phyloP scores from a whole-genome alignment of 2,888 invertebrate species.

The Mimachlamys varia region DNA sequence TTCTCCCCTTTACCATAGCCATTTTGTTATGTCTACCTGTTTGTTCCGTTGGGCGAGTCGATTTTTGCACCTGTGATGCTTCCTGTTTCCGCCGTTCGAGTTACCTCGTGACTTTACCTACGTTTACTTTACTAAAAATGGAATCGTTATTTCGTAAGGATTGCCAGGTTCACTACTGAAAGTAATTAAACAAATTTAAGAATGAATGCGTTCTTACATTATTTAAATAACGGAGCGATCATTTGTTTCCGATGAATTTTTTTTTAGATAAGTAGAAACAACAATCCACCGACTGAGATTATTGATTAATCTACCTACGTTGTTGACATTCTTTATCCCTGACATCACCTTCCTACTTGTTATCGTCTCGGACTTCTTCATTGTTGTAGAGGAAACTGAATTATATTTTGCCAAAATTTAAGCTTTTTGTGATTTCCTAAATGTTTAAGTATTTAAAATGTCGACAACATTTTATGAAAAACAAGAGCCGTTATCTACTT shows the following conservation, averaged over 20 bases:
- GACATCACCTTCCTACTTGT: not conserved
- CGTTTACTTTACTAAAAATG: not conserved
- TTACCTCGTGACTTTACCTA: not conserved
- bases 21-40: constrained; percentile 53
- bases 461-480: too few species aligned
- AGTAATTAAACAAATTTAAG: not conserved
- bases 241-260: not conserved
- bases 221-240: not conserved
- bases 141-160: not conserved
- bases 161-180: not conserved
- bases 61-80: constrained; percentile 51
- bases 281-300: not conserved
- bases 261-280: not conserved
- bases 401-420: too few species aligned
- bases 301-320: not conserved
- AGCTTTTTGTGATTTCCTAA: too few species aligned
- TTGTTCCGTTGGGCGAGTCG: constrained; percentile 51
- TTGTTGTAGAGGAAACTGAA: too few species aligned
- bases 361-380: not conserved
- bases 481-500: too few species aligned
- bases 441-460: too few species aligned
- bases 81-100: constrained; percentile 43
- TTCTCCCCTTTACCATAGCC: constrained; percentile 56
- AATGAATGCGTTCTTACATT: not conserved
- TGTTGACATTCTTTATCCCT: constrained; percentile 11